Evolutionary conservation across 2,888 invertebrate genomes (phyloP), one percentile per base, ranked within the genome.

Genomic region (Drosophila paramelanica): DNA sequence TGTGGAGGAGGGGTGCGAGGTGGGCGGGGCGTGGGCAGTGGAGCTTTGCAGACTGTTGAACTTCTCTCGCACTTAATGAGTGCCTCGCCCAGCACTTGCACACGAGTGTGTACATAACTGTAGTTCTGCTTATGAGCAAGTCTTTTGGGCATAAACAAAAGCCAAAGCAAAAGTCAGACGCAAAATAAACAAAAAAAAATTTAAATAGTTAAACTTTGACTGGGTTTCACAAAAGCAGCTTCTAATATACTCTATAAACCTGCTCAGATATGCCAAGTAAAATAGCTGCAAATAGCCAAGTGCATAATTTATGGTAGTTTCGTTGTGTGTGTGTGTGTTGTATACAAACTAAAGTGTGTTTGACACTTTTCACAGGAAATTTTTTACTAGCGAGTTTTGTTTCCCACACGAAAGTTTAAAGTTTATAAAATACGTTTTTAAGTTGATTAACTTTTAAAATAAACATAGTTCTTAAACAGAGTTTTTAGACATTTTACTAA

Each of bases 151-250:
- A 45, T 14, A 43, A 38, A 51, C 57, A 67, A 67, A 52, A 31
- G 62, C 58, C 61, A 81, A 50, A 58, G 73, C 61, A 73, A 79
- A 79, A 73, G 49, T 73, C 65, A 67, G 68, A 60, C 42, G 65
- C 51, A 43, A 46, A 43, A 53, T 50, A 52, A 55, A n/a, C 17
- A 50, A 59, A 66, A 71, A 75, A 50, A 33, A 25, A 36, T 41
- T 46, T 25, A 65, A 84, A 87, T 85, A 84, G 89, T 89, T 89
- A 80, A 89, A 89, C 89, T 88, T 88, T 88, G 71, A 69, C 72
- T 60, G 62, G 73, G 73, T 68, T 73, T 75, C 43, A 59, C 66
- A 73, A 77, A 66, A 71, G 70, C 73, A 58, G 56, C 78, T 71
- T 72, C 66, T 74, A 76, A 73, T 78, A 70, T 68, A 79, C 23